Conservation (phyloP, 1,140 invertebrate species). For the Tachypleus tridentatus region DNA sequence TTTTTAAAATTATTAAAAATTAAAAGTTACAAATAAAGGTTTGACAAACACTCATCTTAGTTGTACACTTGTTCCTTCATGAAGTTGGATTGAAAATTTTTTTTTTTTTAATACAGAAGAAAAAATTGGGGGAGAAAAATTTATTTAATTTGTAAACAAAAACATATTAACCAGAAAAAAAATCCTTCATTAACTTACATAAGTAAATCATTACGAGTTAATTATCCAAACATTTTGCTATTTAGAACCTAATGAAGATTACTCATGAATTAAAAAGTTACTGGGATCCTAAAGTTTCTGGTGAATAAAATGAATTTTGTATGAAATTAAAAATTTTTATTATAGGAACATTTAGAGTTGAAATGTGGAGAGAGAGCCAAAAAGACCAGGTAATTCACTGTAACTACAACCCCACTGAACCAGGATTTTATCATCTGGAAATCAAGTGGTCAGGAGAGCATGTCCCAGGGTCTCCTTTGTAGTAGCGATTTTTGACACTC, state of each 20-base stretch:
- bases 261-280: too few relatives aligned
- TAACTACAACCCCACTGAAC: slow-evolving; percentile 92
- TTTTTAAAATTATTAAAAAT: too few relatives aligned
- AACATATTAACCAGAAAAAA: too few relatives aligned
- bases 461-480: slow-evolving; percentile 91
- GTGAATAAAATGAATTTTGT: background rate
- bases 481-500: slow-evolving; percentile 97
- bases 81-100: too few relatives aligned
- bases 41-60: too few relatives aligned
- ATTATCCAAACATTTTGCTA: background rate
- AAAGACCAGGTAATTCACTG: slow-evolving; percentile 96
- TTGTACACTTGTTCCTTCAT: too few relatives aligned
- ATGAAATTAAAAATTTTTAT: slow-evolving; percentile 12
- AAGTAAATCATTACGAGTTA: background rate
- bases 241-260: slow-evolving; percentile 1
- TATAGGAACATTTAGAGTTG: slow-evolving; percentile 85
- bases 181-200: too few relatives aligned
- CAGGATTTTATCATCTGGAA: slow-evolving; percentile 94
- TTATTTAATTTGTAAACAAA: too few relatives aligned
- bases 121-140: too few relatives aligned
- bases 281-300: background rate
- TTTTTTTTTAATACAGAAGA: too few relatives aligned
- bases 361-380: slow-evolving; percentile 98
- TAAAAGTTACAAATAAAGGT: too few relatives aligned
- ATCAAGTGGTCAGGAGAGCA: slow-evolving; percentile 97